These are phyloP conservation scores for Anthopleura sola DNA, from an alignment of 64 coral and sea anemone species.

Conservation along the genomic window DNA sequence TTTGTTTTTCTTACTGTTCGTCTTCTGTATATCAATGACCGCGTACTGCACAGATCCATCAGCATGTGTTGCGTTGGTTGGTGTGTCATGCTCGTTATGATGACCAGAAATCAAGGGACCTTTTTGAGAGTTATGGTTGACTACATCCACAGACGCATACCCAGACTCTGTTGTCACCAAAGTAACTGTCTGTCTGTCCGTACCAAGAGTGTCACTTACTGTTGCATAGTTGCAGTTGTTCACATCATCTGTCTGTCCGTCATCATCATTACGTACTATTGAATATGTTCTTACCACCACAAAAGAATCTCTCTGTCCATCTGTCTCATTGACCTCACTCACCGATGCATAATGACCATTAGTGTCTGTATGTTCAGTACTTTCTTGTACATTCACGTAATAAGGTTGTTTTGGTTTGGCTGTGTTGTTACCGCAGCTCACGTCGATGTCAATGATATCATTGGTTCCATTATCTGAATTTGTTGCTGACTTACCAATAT, in stretches of 20 bases:
- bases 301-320: background rate
- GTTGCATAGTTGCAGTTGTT: background rate
- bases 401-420: background rate
- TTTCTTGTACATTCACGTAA: background rate
- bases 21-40: background rate
- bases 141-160: background rate
- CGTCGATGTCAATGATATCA: background rate
- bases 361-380: background rate
- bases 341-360: background rate
- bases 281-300: background rate
- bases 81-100: background rate
- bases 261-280: background rate
- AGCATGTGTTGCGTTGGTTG: background rate
- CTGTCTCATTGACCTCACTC: background rate
- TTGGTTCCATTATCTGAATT: background rate
- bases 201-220: background rate
- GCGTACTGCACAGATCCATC: background rate
- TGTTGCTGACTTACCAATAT: background rate
- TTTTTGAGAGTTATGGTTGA: background rate
- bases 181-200: background rate
- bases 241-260: background rate
- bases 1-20: background rate
- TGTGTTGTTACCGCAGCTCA: background rate
- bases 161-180: background rate
- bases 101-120: too few relatives aligned